Base-by-base conservation (phyloP, 2,113 vertebrate genomes). In the Nyctibius bracteatus region DNA sequence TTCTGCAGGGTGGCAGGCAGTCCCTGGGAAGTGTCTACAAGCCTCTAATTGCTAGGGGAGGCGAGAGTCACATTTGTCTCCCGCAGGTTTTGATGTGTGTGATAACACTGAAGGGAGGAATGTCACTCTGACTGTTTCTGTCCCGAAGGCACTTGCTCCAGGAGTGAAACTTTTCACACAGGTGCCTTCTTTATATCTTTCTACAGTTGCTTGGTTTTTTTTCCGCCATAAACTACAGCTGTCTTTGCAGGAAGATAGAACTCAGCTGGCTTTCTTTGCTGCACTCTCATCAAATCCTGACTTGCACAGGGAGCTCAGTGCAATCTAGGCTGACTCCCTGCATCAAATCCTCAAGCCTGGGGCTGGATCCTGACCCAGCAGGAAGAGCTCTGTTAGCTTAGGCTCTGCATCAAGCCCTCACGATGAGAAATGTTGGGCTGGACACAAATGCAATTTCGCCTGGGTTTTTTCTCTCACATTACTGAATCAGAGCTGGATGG, bases 31-130 rank as follows among this genome's bases (percentile, higher is more conserved):
- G 80, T 63, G 59, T 43, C 71, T 14, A 1, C 0, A 2, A 70
- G 72, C 55, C 41, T 81, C 30, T 88, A 46, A 80, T 81, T 75
- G 75, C 86, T 55, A 57, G 5, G 5, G 49, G 46, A 73, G 74
- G 58, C 0, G 0, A 59, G 54, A 43, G 24, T 37, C 16, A 8
- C 0, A 0, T 30, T 72, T 58, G 23, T 47, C 31, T 59, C 59
- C 59, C 13, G 21, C 39, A 39, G 19, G 44, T 90, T 79, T 71
- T 35, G 65, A 37, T 66, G 30, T 35, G 23, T n/a, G 22, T 33
- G 41, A 1, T 30, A 73, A 39, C 24, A 5, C 47, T 52, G 28
- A 1, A 1, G 10, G 37, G 44, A 9, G 9, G 11, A 39, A 44
- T 6, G 17, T 71, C 63, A 10, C 61, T 75, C 30, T 0, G 1